Evolutionary conservation across 2,113 vertebrate genomes (phyloP), one percentile per base, ranked within the genome.

Genomic region (Malurus melanocephalus): DNA sequence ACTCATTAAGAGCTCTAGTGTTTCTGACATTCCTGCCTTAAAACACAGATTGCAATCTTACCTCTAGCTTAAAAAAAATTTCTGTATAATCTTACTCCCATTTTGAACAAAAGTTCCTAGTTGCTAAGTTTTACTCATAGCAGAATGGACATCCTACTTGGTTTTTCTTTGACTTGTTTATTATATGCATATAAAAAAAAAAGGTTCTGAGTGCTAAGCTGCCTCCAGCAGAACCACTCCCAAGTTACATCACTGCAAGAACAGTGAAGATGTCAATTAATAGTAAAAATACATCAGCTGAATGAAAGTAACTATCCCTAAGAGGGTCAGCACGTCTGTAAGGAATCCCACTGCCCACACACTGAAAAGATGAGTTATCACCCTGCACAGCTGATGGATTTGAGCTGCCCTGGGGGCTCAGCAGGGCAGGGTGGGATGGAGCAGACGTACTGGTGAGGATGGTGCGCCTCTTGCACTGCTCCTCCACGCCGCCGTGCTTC

Each of bases 391-490:
- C 10, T 10, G 71, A 16, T 10, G 33, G 45, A 49, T 9, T 1
- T 0, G 24, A 6, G 11, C 38, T 0, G 14, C 24, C 7, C 5
- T 19, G 19, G 35, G 73, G 42, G 51, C 38, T 53, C 3, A 22
- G 19, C 66, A 32, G 61, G 61, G 20, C 4, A 1, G 17, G 60
- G 17, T 2, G 15, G 16, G 55, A 0, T 0, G 16, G 46, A 30
- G 71, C 66, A 77, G 8, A 96, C 97, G 5, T 97, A 99, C 99
- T 99, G 71, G 99, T 99, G 60, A 99, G 96, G 79, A 99, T 95
- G 0, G 99, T 99, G 68, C 98, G 97, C 45, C 99, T 95, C 94
- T 99, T 99, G 98, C 99, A 99, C 94, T 99, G 99, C 94, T 99
- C 99, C 38, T 99, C 98, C 68, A 99, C 99, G 0, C 99, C 99